Base-by-base conservation (phyloP, 92 coral and sea anemone genomes). In the Epizoanthus rinbou region DNA sequence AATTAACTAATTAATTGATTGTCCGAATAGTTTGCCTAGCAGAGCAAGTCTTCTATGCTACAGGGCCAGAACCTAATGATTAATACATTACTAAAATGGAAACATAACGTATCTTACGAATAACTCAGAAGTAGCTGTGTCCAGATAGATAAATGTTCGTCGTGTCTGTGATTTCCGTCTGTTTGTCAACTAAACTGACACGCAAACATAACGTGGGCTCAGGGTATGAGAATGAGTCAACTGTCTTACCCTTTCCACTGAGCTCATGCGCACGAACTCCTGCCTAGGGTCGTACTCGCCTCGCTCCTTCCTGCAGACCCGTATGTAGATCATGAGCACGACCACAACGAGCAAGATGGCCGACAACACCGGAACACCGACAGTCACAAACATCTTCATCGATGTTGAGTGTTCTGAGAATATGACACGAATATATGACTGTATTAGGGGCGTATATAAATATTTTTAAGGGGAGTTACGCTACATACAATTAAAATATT, bases 261-360 rank as follows among this genome's bases (percentile, higher is more conserved):
- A 87, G 72, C 82, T 80, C 97, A 91, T 88, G 23, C 84, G 43
- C 59, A 91, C 76, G n/a, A 91, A 74, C 16, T 93, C 94, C 43
- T 68, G 74, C 50, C 81, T 53, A 6, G 86, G 84, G 62, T 84
- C 83, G 57, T 86, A 81, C 5, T 70, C 80, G 5, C 85, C 83
- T 60, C 90, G 64, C 59, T 81, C 85, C 54, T 64, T 67, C 47
- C 87, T 81, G 31, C 70, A 87, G 81, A 73, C 83, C 6, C 94
- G 94, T 10, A 86, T 23, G 85, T 81, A 88, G 45, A 88, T 65
- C 5, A 84, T 82, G 11, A 91, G 2, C 3, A 83, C 28, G 22
- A 88, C 67, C 17, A 86, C 57, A 14, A 86, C 21, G 5, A 86
- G 70, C 5, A 85, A 19, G 8, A 91, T 53, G 43, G 83, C 88